Evolutionary conservation across 1,140 invertebrate species (phyloP), one percentile per base, ranked within the genome.

Genomic region (Pseudomyrmex pallidus): DNA sequence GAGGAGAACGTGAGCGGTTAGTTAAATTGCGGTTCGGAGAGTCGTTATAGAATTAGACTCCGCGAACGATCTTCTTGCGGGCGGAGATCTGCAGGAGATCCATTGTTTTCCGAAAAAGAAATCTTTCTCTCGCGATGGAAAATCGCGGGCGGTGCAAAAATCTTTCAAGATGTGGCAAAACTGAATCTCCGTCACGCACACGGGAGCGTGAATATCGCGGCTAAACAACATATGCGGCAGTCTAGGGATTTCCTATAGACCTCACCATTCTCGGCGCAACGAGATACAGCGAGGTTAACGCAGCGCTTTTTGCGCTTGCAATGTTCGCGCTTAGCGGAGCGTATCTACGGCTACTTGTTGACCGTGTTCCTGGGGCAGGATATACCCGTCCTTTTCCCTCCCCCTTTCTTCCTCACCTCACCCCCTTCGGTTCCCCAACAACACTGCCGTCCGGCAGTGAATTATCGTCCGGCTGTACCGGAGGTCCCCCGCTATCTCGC

Each of bases 341-440:
- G 86, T 87, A 85, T 90, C 83, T 84, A 57, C 84, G 87, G 89
- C 91, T 91, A 92, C 91, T 91, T 92, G 91, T 92, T 92, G 91
- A 92, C 92, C 89, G 78, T 89, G 87, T 91, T 90, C 77, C 78
- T 90, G 82, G 35, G 44, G 66, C 54, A 80, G 66, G 44, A 44
- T 78, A 86, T 85, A 86, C 74, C 74, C 78, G 83, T 66, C 87
- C 35, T 35, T 35, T 35, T 35, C 35, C n/a, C n/a, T 1, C 35
- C 5, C 35, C 35, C 25, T 25, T 35, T 35, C 35, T 35, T 35
- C 35, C 35, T 35, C 35, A 35, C 35, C 35, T 35, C 35, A 35
- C 35, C 35, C 35, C 35, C 5, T 35, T 35, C 35, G 35, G 35
- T 35, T 35, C 35, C 35, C 35, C 4, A 35, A 85, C 56, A 63